Percentiles rank a stretch among this genome's conserved stretches.
phyloP scores from a whole-genome alignment of 2,797 vertebrate genomes.

The Lophotriccus pileatus region DNA sequence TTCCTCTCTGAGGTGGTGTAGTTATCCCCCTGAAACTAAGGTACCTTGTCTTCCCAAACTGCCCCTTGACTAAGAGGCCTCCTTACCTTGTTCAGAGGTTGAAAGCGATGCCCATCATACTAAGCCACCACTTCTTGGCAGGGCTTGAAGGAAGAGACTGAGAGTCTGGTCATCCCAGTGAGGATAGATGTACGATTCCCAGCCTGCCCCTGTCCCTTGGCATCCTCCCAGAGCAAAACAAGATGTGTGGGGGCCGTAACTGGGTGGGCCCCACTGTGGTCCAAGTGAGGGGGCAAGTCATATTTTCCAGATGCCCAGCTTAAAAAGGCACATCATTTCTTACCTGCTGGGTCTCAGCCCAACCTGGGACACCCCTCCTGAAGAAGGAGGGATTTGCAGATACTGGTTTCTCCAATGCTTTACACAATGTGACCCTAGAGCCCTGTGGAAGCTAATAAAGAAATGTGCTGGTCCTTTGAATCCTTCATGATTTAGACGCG shows the following conservation, averaged over 20 bases:
- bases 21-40: background rate
- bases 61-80: background rate
- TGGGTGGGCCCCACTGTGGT: background rate
- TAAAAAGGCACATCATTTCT: background rate
- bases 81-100: background rate
- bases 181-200: accelerated
- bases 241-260: accelerated
- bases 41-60: background rate
- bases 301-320: accelerated
- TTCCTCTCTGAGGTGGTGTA: background rate
- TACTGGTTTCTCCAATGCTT: background rate
- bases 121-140: background rate
- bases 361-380: background rate
- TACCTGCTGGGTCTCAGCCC: background rate
- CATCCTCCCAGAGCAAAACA: background rate
- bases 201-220: background rate
- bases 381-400: background rate
- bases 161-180: accelerated
- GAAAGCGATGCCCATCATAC: accelerated
- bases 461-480: background rate
- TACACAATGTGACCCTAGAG: background rate
- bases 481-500: background rate
- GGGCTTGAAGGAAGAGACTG: background rate
- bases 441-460: background rate
- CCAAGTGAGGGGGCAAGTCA: accelerated